Base-by-base conservation (phyloP, 1,140 invertebrate species). In the Trachymyrmex septentrionalis region DNA sequence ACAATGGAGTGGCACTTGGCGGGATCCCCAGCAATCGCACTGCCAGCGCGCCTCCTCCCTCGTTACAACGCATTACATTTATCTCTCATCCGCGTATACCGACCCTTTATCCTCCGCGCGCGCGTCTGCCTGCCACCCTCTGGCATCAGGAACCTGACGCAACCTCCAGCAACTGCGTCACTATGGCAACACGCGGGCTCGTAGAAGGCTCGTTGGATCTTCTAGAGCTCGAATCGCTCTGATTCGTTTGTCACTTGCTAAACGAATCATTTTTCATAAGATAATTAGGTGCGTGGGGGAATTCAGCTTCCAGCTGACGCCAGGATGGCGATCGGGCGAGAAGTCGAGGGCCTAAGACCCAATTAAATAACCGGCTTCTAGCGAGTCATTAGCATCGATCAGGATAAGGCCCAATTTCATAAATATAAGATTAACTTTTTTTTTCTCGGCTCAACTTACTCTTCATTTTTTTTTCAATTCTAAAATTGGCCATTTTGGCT, bases 1-100 rank as follows among this genome's bases (percentile, higher is more conserved):
- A 91, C 94, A 95, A 95, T 95, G 90, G 93, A 94, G 92, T 93
- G 93, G 92, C 94, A 94, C 94, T 95, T 94, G 93, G 78, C 87
- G 59, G 85, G 53, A 89, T 90, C 89, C 86, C 88, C 67, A 21
- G 77, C 55, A 50, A 27, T 90, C 78, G 50, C 44, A 38, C n/a
- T 69, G 24, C 38, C 30, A 21, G 53, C 7, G 72, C 78, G 75
- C 87, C 87, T 81, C 91, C 90, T 77, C 86, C 90, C 90, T 91
- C 90, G 90, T 91, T 91, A 91, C 90, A 85, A 89, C 80, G 85
- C 90, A 87, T 91, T 91, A 91, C 93, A 94, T 95, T 95, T 95
- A 94, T 95, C 94, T 94, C 90, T 89, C 85, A 91, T 91, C 93
- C 92, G 91, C 12, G 48, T 50, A 16, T 50, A 16, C 48, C 48